Evolutionary conservation across 1,140 invertebrate genomes (phyloP).

Genomic region (Hylyphantes graminicola): DNA sequence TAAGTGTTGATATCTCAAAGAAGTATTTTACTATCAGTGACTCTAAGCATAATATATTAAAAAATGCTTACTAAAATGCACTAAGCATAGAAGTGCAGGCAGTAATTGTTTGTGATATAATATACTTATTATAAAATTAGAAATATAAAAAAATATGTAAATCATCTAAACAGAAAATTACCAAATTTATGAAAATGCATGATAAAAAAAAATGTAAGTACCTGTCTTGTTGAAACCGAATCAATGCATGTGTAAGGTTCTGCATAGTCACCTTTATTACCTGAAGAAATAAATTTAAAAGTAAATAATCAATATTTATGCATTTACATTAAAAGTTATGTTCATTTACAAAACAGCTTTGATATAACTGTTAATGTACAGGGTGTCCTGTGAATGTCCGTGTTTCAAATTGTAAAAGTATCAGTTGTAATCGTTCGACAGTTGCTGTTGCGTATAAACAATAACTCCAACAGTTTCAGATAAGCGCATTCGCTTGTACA

Average conservation of each 20-base stretch:
- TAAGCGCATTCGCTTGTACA: no score
- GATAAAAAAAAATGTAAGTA: neutral
- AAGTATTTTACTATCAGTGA: no score
- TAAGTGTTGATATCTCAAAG: no score
- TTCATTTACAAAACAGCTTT: neutral
- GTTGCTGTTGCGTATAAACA: no score
- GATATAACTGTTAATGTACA: no score
- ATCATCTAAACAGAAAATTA: neutral
- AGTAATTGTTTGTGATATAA: neutral
- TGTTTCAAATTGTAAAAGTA: no score
- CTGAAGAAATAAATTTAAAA: neutral
- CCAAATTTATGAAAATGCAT: neutral
- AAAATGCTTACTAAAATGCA: neutral
- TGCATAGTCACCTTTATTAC: conserved; percentile 32
- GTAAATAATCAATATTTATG: neutral
- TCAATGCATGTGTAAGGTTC: conserved; percentile 46
- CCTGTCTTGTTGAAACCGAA: conserved; percentile 43
- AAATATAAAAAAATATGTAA: neutral
- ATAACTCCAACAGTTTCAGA: no score
- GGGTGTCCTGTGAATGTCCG: no score
- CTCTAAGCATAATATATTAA: neutral
- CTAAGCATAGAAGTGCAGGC: neutral
- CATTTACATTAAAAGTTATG: neutral
- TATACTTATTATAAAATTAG: neutral
- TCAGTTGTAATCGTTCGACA: no score